phyloP scores from a whole-genome alignment of 2,888 invertebrate species.

The Catonia carolina region DNA sequence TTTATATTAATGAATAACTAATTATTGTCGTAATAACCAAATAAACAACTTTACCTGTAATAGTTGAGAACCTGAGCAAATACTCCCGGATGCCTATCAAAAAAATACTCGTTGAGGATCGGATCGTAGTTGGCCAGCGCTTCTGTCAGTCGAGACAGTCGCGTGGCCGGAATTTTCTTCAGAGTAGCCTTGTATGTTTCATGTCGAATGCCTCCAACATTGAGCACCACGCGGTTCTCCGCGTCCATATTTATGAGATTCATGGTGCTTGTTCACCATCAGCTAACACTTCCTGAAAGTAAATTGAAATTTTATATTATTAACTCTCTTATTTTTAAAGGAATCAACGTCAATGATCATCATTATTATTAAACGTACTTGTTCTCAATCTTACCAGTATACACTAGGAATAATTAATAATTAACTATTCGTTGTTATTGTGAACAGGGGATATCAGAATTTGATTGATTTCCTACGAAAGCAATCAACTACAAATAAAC shows the following conservation, averaged over 20 bases:
- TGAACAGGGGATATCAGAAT: too few species aligned
- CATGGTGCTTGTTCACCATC: conserved; percentile 49
- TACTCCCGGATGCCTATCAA: conserved; percentile 94
- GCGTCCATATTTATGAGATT: conserved; percentile 92
- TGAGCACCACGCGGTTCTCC: conserved; percentile 97
- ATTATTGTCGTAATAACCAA: too few species aligned
- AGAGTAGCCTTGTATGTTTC: conserved; percentile 94
- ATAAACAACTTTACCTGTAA: conserved; percentile 80
- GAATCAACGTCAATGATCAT: too few species aligned
- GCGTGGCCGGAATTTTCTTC: conserved; percentile 95
- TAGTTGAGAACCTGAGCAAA: conserved; percentile 97
- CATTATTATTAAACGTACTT: too few species aligned
- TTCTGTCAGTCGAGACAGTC: conserved; percentile 89
- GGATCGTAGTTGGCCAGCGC: conserved; percentile 99
- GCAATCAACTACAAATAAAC: too few species aligned
- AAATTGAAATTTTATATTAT: too few species aligned
- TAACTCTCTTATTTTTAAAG: too few species aligned
- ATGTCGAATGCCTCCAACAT: conserved; percentile 94
- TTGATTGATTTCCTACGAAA: too few species aligned
- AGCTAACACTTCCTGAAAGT: conserved; percentile 24
- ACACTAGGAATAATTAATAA: too few species aligned
- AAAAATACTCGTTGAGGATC: conserved; percentile 98
- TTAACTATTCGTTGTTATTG: too few species aligned
- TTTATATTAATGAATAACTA: too few species aligned
- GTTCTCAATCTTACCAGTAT: too few species aligned